phyloP scores from a whole-genome alignment of 2,888 invertebrate species.

The Phragmatobia fuliginosa region DNA sequence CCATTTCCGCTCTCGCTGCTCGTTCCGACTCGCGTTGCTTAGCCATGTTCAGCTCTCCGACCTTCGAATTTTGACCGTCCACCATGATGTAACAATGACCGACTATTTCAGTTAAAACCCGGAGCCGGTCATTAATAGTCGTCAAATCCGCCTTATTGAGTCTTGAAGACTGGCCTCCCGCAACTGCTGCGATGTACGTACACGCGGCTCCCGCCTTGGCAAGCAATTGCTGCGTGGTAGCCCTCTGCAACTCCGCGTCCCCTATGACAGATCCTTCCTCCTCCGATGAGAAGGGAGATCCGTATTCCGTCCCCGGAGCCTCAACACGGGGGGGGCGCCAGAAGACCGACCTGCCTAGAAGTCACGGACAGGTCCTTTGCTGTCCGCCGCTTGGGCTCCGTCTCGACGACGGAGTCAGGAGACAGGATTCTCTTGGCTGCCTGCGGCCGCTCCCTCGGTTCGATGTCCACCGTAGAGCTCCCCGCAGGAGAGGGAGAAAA shows the following conservation, averaged over 20 bases:
- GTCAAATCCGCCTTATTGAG: background rate
- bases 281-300: background rate
- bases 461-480: no score
- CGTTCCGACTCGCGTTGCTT: no score
- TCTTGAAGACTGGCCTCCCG: background rate
- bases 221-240: background rate
- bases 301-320: background rate
- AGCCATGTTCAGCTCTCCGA: background rate
- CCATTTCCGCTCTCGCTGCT: no score
- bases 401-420: background rate
- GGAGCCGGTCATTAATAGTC: background rate
- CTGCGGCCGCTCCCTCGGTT: no score
- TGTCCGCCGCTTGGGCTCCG: no score
- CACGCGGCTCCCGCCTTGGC: background rate
- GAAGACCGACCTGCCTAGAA: rapidly evolving
- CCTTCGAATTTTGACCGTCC: background rate
- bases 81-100: background rate
- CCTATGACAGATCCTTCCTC: background rate
- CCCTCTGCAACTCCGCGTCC: background rate
- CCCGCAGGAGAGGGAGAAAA: no score
- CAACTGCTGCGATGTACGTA: background rate
- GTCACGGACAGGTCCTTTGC: background rate
- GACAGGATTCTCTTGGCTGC: no score
- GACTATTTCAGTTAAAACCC: background rate
- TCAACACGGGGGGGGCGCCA: background rate